phyloP scores from a whole-genome alignment of 2,888 invertebrate genomes.

The Scaptomyza flava region DNA sequence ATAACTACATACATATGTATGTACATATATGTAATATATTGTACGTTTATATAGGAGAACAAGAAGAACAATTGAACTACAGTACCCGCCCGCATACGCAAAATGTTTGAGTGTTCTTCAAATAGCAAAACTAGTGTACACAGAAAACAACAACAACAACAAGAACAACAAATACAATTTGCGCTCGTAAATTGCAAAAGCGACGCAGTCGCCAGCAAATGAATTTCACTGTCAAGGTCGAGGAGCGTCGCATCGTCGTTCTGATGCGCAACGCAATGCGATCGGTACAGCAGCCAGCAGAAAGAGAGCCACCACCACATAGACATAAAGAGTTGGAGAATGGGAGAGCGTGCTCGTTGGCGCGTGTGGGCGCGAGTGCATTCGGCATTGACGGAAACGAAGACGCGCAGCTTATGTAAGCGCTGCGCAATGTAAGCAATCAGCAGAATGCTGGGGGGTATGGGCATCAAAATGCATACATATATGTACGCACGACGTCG shows the following conservation, averaged over 20 bases:
- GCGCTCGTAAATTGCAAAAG: constrained; percentile 79
- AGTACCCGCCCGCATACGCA: constrained; percentile 67
- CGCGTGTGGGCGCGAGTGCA: constrained; percentile 62
- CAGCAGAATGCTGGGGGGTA: not conserved
- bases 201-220: constrained; percentile 62
- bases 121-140: constrained; percentile 59
- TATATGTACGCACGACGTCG: constrained; percentile 63
- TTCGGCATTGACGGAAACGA: constrained; percentile 68
- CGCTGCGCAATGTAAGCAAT: constrained; percentile 26
- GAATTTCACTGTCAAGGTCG: constrained; percentile 83
- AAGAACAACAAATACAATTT: constrained; percentile 57
- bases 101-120: constrained; percentile 71
- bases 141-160: constrained; percentile 23
- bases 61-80: constrained; percentile 19
- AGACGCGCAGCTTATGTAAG: constrained; percentile 72
- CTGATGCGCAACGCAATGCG: constrained; percentile 78
- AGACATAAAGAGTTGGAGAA: constrained; percentile 13
- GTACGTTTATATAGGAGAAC: not conserved
- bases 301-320: constrained; percentile 12
- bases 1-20: constrained; percentile 6
- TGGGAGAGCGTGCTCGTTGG: constrained; percentile 31
- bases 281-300: constrained; percentile 54
- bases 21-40: no score
- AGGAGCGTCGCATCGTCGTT: constrained; percentile 69
- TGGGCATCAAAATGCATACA: constrained; percentile 58